Percentiles rank a stretch among this genome's conserved stretches.
These are phyloP conservation scores for Drosophila picticornis DNA, from an alignment of 2,888 invertebrate species.

Conservation along the genomic window DNA sequence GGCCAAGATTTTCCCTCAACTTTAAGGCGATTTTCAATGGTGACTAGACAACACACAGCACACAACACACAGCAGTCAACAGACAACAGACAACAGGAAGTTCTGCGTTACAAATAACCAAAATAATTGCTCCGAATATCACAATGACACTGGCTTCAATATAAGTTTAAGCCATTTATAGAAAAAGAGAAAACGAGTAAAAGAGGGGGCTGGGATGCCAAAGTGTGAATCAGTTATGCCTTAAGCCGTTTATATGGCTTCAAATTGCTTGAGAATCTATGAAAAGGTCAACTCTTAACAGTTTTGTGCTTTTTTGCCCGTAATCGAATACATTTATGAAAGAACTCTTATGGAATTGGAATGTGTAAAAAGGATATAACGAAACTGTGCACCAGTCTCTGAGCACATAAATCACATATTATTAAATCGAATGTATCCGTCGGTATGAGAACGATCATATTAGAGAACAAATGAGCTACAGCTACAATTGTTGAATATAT, in stretches of 20 bases:
- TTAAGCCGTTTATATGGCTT: not conserved
- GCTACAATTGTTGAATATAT: no score
- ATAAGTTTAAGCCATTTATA: not conserved
- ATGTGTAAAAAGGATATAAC: no score
- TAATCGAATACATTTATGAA: not conserved
- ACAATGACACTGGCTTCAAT: slow-evolving; percentile 22
- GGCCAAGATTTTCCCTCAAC: slow-evolving; percentile 54
- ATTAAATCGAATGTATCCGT: not conserved
- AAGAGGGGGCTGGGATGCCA: not conserved
- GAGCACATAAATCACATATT: not conserved
- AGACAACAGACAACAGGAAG: slow-evolving; percentile 38
- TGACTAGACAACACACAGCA: slow-evolving; percentile 35
- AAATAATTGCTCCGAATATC: slow-evolving; percentile 32
- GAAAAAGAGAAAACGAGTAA: not conserved
- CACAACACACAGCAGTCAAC: not conserved
- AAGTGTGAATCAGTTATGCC: not conserved
- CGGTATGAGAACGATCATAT: no score
- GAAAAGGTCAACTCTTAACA: not conserved
- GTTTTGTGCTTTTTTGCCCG: not conserved
- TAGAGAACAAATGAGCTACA: no score
- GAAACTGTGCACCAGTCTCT: not conserved
- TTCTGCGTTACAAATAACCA: slow-evolving; percentile 26
- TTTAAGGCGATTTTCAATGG: slow-evolving; percentile 64
- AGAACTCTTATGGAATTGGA: not conserved
- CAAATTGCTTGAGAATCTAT: not conserved